phyloP scores from a whole-genome alignment of 2,888 invertebrate species.

The Anoplius nigerrimus region DNA sequence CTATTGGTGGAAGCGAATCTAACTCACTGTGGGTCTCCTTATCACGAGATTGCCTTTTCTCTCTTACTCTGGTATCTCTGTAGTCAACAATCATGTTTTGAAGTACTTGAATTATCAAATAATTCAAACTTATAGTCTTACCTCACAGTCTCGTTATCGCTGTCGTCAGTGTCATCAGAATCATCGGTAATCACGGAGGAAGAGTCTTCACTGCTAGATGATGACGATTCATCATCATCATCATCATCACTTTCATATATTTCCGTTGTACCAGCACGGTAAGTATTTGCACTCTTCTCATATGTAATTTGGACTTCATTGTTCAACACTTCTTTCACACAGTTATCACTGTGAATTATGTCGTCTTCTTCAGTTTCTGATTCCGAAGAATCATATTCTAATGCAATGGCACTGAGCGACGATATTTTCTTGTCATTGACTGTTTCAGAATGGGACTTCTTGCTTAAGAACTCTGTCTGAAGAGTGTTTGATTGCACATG shows the following conservation, averaged over 20 bases:
- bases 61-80: slow-evolving; percentile 4
- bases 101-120: background rate
- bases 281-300: slow-evolving; percentile 20
- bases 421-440: slow-evolving; percentile 18
- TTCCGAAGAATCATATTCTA: slow-evolving; percentile 61
- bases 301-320: background rate
- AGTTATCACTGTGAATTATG: too few relatives aligned
- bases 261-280: slow-evolving; percentile 42
- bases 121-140: slow-evolving; percentile 18
- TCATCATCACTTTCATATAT: slow-evolving; percentile 53
- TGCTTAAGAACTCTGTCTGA: too few relatives aligned
- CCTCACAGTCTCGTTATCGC: slow-evolving; percentile 32
- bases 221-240: too few relatives aligned
- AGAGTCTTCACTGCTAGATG: slow-evolving; percentile 28
- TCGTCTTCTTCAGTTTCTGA: slow-evolving; percentile 55
- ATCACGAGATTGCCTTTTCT: slow-evolving; percentile 6
- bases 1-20: slow-evolving; percentile 87
- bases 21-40: slow-evolving; percentile 77
- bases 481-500: too few relatives aligned
- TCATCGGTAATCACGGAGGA: slow-evolving; percentile 22
- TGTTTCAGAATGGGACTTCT: background rate
- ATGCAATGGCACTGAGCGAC: slow-evolving; percentile 56
- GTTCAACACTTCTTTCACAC: background rate
- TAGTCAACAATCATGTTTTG: background rate
- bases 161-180: slow-evolving; percentile 40